Percentiles rank a stretch among this genome's conserved stretches.
Evolutionary conservation across 1,140 invertebrate species (phyloP).

Genomic region (Drosophila kohkoa): DNA sequence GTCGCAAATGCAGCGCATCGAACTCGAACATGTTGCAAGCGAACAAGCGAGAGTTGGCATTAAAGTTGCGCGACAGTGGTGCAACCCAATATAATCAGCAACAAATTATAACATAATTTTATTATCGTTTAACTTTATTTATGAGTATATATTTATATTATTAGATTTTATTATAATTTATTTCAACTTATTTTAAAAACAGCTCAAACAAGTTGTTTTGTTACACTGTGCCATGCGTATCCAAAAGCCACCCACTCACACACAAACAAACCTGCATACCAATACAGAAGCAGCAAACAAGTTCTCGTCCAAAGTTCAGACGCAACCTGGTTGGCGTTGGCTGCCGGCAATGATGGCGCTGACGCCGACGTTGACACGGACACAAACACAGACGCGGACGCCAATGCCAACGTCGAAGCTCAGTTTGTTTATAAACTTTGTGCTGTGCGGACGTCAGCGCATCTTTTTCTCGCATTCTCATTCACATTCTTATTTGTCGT

Average conservation of each 20-base stretch:
- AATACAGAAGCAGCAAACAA: constrained; percentile 45
- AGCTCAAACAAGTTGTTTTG: neutral
- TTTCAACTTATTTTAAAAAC: too few relatives aligned
- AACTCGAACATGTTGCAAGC: constrained; percentile 65
- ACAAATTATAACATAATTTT: neutral
- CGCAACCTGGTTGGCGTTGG: constrained; percentile 64
- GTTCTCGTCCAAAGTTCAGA: constrained; percentile 50
- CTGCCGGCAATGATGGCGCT: constrained; percentile 50
- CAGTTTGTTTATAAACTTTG: constrained; percentile 74
- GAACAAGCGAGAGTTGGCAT: constrained; percentile 34
- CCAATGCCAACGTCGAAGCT: constrained; percentile 19
- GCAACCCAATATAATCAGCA: neutral
- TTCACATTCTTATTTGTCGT: constrained; percentile 30
- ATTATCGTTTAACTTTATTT: neutral
- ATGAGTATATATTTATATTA: neutral
- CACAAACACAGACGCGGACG: neutral
- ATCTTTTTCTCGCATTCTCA: constrained; percentile 20
- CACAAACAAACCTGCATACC: constrained; percentile 11
- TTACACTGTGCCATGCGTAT: constrained; percentile 27
- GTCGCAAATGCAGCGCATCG: constrained; percentile 53
- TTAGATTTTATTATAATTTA: neutral
- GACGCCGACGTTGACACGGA: constrained; percentile 13
- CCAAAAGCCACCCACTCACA: constrained; percentile 40
- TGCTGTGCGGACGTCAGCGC: constrained; percentile 58
- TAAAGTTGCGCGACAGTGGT: constrained; percentile 3